Evolutionary conservation across 1,140 invertebrate genomes (phyloP).

Genomic region (Orchesella cincta): DNA sequence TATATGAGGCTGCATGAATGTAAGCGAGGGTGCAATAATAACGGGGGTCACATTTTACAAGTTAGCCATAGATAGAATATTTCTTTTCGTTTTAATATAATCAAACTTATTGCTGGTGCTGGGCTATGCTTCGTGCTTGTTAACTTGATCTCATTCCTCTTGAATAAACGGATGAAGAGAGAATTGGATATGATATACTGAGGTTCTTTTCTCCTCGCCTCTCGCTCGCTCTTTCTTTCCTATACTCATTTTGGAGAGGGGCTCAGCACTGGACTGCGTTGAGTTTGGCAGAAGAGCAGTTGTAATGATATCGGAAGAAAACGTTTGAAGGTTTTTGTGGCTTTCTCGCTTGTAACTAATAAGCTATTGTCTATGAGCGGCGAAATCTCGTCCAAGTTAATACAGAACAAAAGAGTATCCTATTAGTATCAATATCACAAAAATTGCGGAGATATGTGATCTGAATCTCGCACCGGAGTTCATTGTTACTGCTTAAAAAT

Average conservation of each 20-base stretch:
- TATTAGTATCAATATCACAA: constrained; percentile 23
- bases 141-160: neutral
- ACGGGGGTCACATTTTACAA: too few species aligned
- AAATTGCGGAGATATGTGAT: constrained; percentile 15
- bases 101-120: neutral
- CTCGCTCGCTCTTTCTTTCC: too few species aligned
- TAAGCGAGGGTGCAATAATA: too few species aligned
- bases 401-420: constrained; percentile 6
- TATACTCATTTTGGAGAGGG: too few species aligned
- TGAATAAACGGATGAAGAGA: neutral
- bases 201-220: neutral
- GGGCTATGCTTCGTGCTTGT: too few species aligned
- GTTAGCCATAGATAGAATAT: too few species aligned
- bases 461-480: constrained; percentile 1
- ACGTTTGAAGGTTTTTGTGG: neutral
- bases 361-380: neutral
- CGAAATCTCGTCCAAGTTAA: neutral
- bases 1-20: too few species aligned
- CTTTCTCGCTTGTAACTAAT: constrained; percentile 10
- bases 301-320: neutral
- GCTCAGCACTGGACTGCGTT: too few species aligned
- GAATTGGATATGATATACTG: neutral
- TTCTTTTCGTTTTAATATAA: neutral
- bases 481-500: too few species aligned
- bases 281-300: too few species aligned